phyloP scores from a whole-genome alignment of 2,797 vertebrate genomes.

The Botia almorhae region DNA sequence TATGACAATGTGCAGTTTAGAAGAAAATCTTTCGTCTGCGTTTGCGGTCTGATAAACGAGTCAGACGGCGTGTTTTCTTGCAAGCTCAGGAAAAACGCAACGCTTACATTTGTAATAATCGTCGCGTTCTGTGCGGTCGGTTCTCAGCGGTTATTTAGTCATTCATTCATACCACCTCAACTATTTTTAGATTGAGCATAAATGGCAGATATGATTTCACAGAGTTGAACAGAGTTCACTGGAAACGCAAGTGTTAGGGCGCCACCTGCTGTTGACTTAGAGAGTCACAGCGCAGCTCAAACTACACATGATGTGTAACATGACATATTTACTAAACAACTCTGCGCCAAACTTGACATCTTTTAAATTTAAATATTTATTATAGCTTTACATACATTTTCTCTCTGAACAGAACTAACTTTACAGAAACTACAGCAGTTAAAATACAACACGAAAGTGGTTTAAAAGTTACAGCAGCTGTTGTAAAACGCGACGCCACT shows the following conservation, averaged over 20 bases:
- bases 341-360: not conserved
- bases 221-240: not conserved
- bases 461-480: conserved; percentile 1
- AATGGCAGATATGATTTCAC: not conserved
- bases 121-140: not conserved
- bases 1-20: conserved; percentile 21
- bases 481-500: conserved; percentile 10
- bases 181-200: conserved; percentile 23
- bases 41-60: not conserved
- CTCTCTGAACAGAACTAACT: not conserved
- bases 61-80: not conserved
- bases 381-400: conserved; percentile 9
- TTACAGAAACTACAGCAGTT: not conserved
- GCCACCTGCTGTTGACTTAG: conserved; percentile 32
- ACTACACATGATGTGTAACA: not conserved
- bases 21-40: not conserved
- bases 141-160: conserved; percentile 8
- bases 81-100: not conserved
- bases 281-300: too few species aligned
- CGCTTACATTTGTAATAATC: not conserved
- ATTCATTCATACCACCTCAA: not conserved
- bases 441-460: not conserved
- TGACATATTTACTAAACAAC: not conserved
- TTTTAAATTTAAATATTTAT: conserved; percentile 26
- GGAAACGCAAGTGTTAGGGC: conserved; percentile 1